Percentiles rank a stretch among this genome's conserved stretches.
These are phyloP conservation scores for Euspilapteryx auroguttella DNA, from an alignment of 2,888 invertebrate genomes.

Conservation along the genomic window DNA sequence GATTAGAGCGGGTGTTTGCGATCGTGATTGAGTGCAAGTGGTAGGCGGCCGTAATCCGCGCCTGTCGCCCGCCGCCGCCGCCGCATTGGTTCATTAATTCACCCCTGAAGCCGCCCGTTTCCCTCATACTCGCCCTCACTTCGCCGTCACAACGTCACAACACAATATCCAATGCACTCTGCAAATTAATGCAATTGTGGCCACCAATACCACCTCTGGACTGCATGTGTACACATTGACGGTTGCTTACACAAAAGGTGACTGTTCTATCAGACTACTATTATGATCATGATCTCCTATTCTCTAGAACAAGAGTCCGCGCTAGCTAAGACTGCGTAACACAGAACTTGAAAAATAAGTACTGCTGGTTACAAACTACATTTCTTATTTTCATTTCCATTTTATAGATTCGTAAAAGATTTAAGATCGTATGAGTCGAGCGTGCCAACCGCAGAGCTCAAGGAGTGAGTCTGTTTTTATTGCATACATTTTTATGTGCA, in stretches of 20 bases:
- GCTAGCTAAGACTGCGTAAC: no score
- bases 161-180: conserved; percentile 39
- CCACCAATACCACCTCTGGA: conserved; percentile 13
- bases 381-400: no score
- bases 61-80: conserved; percentile 27
- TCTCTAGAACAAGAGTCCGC: no score
- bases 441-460: no score
- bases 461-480: conserved; percentile 10
- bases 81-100: conserved; percentile 56
- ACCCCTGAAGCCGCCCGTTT: conserved; percentile 16
- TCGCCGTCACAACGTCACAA: conserved; percentile 18
- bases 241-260: no score
- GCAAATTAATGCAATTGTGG: conserved; percentile 54
- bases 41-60: conserved; percentile 53
- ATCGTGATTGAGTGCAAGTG: conserved; percentile 58
- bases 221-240: no score
- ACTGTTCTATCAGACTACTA: no score
- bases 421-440: no score
- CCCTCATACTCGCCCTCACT: conserved; percentile 8
- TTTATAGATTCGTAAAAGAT: no score
- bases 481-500: conserved; percentile 2
- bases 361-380: no score
- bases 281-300: no score
- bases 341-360: no score
- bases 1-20: conserved; percentile 49